Conservation (phyloP, 2,888 invertebrate species). For the Gortyna flavago region DNA sequence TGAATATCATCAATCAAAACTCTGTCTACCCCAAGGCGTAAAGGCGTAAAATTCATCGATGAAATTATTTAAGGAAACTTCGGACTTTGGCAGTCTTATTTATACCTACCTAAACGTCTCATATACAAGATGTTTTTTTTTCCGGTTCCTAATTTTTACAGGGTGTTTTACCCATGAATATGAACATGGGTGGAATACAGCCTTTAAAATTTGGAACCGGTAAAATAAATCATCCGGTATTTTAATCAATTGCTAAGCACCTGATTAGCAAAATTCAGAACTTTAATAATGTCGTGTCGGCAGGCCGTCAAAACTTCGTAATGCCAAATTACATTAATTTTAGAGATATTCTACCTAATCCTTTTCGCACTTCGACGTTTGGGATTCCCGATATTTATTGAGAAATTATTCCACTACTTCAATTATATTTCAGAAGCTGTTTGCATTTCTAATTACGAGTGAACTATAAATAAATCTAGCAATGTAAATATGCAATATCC, state of each 20-base stretch:
- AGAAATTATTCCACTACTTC: neutral
- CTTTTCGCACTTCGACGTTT: neutral
- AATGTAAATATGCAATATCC: neutral
- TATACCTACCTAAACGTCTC: too few relatives aligned
- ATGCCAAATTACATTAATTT: constrained; percentile 21
- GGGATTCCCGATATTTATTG: neutral
- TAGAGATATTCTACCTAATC: neutral
- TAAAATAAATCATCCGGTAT: too few relatives aligned
- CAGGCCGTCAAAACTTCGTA: constrained; percentile 18
- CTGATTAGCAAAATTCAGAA: neutral
- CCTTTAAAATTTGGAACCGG: too few relatives aligned
- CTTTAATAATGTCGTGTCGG: neutral
- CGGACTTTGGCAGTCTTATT: neutral
- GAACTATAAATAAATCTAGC: constrained; percentile 8
- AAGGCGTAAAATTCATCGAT: neutral
- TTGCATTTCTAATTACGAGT: constrained; percentile 7
- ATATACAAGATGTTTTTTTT: too few relatives aligned
- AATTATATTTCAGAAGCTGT: constrained; percentile 10
- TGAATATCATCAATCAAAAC: neutral
- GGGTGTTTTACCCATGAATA: too few relatives aligned
- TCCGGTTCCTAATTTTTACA: too few relatives aligned
- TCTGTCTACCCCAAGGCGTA: neutral
- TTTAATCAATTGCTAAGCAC: neutral
- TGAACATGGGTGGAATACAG: too few relatives aligned
- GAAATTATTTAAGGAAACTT: neutral